Conservation (phyloP, 2,888 invertebrate species). For the Amphipoea lucens region DNA sequence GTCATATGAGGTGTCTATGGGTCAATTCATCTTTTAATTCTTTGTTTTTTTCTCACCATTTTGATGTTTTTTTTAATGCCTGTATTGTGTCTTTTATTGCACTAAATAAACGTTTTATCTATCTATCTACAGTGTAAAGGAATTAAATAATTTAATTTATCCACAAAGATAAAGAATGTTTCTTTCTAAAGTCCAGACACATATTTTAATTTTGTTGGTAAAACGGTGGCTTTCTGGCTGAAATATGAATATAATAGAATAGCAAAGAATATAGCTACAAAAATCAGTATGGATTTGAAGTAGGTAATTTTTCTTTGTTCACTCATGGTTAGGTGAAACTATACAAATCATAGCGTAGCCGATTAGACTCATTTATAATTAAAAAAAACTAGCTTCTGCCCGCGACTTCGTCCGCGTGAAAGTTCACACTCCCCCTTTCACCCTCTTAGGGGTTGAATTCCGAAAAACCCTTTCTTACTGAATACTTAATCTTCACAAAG, state of each 20-base stretch:
- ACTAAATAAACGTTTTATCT: too few relatives aligned
- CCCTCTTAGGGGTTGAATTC: too few relatives aligned
- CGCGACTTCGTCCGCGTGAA: too few relatives aligned
- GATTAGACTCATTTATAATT: background rate
- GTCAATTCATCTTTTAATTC: too few relatives aligned
- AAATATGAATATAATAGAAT: background rate
- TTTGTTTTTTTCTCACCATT: too few relatives aligned
- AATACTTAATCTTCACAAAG: too few relatives aligned
- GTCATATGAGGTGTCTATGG: too few relatives aligned
- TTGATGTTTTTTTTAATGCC: too few relatives aligned
- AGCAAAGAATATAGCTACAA: background rate
- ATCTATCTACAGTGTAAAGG: background rate
- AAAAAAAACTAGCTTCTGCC: background rate
- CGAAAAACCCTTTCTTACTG: too few relatives aligned
- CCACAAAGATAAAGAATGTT: background rate
- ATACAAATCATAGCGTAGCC: background rate
- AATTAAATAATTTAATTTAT: background rate
- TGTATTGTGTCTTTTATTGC: too few relatives aligned
- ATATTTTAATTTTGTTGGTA: background rate
- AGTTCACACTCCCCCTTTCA: too few relatives aligned
- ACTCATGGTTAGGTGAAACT: background rate
- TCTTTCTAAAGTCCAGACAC: background rate
- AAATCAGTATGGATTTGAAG: background rate
- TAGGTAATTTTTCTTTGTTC: background rate
- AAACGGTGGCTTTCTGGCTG: background rate